These are phyloP conservation scores for Drymonia ruficornis DNA, from an alignment of 2,888 invertebrate genomes.

Conservation along the genomic window DNA sequence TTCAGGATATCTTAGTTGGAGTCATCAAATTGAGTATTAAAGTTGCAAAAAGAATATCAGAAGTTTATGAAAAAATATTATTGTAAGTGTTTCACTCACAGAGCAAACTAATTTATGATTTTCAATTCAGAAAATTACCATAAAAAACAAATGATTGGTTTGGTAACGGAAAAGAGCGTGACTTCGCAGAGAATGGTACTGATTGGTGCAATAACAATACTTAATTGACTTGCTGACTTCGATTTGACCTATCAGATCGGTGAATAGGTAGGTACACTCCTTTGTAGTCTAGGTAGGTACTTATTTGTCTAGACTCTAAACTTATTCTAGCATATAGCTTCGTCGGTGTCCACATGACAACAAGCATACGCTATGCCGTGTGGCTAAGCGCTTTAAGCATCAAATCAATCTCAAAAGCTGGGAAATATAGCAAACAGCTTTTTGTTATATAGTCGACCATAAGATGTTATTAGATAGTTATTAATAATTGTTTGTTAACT, in stretches of 20 bases:
- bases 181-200: slow-evolving; percentile 8
- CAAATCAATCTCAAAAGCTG: too few relatives aligned
- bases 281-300: not conserved
- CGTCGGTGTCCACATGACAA: too few relatives aligned
- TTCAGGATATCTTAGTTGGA: too few relatives aligned
- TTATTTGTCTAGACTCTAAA: too few relatives aligned
- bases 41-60: not conserved
- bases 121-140: slow-evolving; percentile 2
- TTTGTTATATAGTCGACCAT: too few relatives aligned
- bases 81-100: not conserved
- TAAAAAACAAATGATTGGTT: slow-evolving; percentile 5
- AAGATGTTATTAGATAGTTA: too few relatives aligned
- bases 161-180: slow-evolving; percentile 3
- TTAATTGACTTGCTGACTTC: slow-evolving; percentile 5
- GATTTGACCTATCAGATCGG: slow-evolving; percentile 1
- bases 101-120: slow-evolving; percentile 5
- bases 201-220: slow-evolving; percentile 9
- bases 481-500: too few relatives aligned
- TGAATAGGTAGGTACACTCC: not conserved
- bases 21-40: too few relatives aligned
- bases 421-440: too few relatives aligned
- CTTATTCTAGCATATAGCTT: too few relatives aligned
- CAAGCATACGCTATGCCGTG: too few relatives aligned
- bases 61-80: slow-evolving; percentile 2
- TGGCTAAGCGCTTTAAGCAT: too few relatives aligned